A percentile compares a stretch with the other conserved stretches of the same genome.
These are phyloP conservation scores for Phortica okadai DNA, from an alignment of 2,888 invertebrate species.

Conservation along the genomic window DNA sequence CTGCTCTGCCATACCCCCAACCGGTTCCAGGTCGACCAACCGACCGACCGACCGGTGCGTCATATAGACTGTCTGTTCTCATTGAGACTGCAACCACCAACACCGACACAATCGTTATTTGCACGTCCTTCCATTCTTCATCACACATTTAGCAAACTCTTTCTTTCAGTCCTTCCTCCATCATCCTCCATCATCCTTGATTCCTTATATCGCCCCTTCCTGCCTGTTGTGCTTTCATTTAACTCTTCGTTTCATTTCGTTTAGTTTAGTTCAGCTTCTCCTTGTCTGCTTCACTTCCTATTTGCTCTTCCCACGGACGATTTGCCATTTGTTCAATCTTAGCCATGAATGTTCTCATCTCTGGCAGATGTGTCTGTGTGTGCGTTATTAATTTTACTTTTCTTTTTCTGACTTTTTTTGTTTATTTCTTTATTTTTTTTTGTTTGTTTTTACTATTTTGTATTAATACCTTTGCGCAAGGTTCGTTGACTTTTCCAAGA, in stretches of 20 bases:
- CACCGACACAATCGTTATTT: constrained; percentile 55
- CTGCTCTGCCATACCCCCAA: background rate
- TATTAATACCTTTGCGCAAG: too few relatives aligned
- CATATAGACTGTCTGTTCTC: background rate
- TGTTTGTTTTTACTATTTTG: background rate
- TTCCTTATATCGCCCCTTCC: constrained; percentile 24
- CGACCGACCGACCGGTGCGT: too few relatives aligned
- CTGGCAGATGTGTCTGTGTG: constrained; percentile 34
- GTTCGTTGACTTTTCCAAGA: too few relatives aligned
- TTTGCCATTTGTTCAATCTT: constrained; percentile 58
- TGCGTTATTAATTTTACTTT: constrained; percentile 65
- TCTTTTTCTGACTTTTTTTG: background rate
- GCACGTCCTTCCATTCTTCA: constrained; percentile 53
- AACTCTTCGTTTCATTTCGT: background rate
- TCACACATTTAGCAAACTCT: constrained; percentile 56
- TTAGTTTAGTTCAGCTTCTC: background rate
- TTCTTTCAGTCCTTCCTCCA: constrained; percentile 41
- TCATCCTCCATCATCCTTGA: constrained; percentile 24
- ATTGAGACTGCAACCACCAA: constrained; percentile 60
- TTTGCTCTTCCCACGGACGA: background rate
- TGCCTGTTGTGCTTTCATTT: constrained; percentile 34
- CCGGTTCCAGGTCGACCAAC: too few relatives aligned
- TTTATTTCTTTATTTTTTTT: background rate
- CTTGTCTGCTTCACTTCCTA: background rate
- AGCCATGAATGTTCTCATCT: constrained; percentile 38